Conservation (phyloP, 2,888 invertebrate genomes). For the Dryobotodes eremita region DNA sequence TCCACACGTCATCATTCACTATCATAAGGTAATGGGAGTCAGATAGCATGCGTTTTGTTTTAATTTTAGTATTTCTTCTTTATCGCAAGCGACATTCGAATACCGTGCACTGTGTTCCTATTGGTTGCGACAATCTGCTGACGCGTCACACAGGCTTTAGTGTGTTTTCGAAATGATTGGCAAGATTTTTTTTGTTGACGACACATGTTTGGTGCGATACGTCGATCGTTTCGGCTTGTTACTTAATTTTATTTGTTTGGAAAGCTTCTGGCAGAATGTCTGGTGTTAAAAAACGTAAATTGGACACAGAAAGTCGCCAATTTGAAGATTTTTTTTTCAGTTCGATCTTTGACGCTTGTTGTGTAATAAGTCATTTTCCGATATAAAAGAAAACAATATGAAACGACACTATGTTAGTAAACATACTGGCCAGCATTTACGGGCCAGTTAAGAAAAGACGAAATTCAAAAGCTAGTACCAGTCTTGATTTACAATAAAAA, state of each 20-base stretch:
- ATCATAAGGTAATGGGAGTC: background rate
- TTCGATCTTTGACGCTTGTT: no score
- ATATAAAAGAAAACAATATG: background rate
- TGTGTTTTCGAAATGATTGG: background rate
- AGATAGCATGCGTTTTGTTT: background rate
- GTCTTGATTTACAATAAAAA: no score
- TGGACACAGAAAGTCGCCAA: background rate
- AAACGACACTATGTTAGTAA: slow-evolving; percentile 5
- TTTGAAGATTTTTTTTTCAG: no score
- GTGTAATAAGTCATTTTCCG: background rate
- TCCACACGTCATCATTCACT: background rate
- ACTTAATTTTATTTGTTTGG: background rate
- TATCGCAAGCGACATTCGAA: background rate
- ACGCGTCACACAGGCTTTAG: background rate
- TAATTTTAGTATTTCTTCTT: background rate
- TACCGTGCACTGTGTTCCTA: background rate
- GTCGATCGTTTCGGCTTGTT: background rate
- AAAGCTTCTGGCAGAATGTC: background rate
- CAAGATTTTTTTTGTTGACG: background rate
- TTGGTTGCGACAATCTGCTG: background rate
- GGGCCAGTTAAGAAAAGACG: background rate
- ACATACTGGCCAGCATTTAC: background rate
- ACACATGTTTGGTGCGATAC: background rate
- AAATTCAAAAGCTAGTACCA: background rate
- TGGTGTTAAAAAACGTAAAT: slow-evolving; percentile 4